A percentile compares a stretch with the other conserved stretches of the same genome.
Evolutionary conservation across 2,888 invertebrate species (phyloP).

Genomic region (Torymus tubicola): DNA sequence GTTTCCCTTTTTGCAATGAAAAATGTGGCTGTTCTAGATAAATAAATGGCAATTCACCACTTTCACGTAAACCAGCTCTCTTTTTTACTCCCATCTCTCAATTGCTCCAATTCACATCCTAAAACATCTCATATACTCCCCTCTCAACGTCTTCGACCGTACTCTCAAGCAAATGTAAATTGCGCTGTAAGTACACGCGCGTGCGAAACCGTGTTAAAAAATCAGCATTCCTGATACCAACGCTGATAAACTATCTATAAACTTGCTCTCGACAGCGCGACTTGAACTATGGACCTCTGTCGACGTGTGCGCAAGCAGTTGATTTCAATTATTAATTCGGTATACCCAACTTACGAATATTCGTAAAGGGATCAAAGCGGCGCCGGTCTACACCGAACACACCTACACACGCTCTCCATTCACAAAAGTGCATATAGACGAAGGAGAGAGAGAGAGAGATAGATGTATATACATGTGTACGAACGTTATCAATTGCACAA

Average conservation of each 20-base stretch:
- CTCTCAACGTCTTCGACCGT: too few species aligned
- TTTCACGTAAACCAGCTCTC: constrained; percentile 37
- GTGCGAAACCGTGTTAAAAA: constrained; percentile 8
- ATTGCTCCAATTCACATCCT: neutral
- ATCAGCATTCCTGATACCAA: constrained; percentile 25
- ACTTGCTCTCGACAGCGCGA: too few species aligned
- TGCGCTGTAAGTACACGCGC: constrained; percentile 37
- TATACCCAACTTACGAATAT: too few species aligned
- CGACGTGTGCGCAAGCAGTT: too few species aligned
- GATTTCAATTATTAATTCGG: neutral
- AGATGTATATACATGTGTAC: too few species aligned
- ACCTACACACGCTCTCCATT: too few species aligned
- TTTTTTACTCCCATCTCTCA: constrained; percentile 9
- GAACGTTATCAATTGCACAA: too few species aligned
- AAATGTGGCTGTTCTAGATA: constrained; percentile 74
- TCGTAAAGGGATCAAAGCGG: too few species aligned
- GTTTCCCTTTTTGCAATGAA: constrained; percentile 63
- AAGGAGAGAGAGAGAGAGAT: too few species aligned
- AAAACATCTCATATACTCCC: too few species aligned
- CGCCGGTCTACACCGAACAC: too few species aligned
- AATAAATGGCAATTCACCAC: constrained; percentile 69
- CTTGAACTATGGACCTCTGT: neutral
- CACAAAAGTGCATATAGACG: too few species aligned
- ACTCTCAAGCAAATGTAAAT: neutral
- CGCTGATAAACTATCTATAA: neutral